Evolutionary conservation across 2,797 vertebrate genomes (phyloP).

Genomic region (Sciurus carolinensis): DNA sequence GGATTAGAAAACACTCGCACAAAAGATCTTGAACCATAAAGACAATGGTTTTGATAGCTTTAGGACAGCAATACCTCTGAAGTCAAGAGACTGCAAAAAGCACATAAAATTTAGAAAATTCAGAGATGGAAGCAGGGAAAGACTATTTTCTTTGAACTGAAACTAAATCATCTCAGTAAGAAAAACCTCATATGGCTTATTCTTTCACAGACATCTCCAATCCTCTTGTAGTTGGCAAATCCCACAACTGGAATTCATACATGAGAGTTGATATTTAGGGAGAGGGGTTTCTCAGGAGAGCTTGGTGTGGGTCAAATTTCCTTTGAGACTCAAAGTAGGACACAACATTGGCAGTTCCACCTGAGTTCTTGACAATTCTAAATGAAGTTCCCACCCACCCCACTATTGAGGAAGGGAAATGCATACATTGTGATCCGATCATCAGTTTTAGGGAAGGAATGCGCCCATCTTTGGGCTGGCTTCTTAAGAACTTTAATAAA

Average conservation of each 20-base stretch:
- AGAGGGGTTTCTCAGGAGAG: background rate
- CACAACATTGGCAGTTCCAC: background rate
- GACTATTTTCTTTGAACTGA: background rate
- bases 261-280: background rate
- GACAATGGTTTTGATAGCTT: background rate
- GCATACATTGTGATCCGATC: background rate
- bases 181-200: background rate
- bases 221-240: background rate
- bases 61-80: background rate
- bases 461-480: background rate
- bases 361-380: background rate
- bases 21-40: background rate
- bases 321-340: background rate
- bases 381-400: background rate
- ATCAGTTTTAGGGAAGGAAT: background rate
- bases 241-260: background rate
- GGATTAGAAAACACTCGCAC: background rate
- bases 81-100: background rate
- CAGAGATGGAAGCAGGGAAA: background rate
- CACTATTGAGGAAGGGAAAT: background rate
- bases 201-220: background rate
- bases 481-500: background rate
- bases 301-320: background rate
- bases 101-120: background rate
- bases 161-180: background rate